phyloP scores from a whole-genome alignment of 2,113 vertebrate genomes.

The Glaucidium brasilianum region DNA sequence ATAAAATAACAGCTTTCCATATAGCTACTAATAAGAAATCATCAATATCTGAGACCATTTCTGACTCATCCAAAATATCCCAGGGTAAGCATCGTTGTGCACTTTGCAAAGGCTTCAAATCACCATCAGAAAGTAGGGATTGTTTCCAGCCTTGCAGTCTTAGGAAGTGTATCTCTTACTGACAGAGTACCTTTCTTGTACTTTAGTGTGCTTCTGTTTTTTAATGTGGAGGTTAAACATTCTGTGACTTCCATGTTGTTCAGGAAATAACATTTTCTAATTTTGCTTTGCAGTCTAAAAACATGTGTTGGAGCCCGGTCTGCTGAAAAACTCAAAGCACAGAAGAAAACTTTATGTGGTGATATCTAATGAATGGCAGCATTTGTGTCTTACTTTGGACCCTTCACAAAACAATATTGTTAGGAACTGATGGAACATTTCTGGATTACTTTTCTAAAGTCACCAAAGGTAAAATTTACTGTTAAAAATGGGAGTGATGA shows the following conservation, averaged over 20 bases:
- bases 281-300: constrained; percentile 78
- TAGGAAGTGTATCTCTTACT: neutral
- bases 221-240: neutral
- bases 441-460: constrained; percentile 80
- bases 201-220: neutral
- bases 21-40: neutral
- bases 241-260: neutral
- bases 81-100: neutral
- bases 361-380: constrained; percentile 78
- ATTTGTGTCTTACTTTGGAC: constrained; percentile 78
- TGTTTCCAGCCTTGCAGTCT: neutral
- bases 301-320: constrained; percentile 74
- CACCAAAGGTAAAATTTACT: constrained; percentile 66
- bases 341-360: constrained; percentile 76
- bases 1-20: neutral
- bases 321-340: constrained; percentile 72
- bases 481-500: neutral
- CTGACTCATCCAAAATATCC: neutral
- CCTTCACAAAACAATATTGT: constrained; percentile 75
- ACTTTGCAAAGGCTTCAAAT: neutral
- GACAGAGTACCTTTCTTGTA: neutral
- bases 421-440: constrained; percentile 69
- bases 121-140: neutral
- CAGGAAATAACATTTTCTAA: neutral
- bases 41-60: neutral